A percentile compares a stretch with the other conserved stretches of the same genome.
Evolutionary conservation across 2,113 vertebrate genomes (phyloP).

Genomic region (Carlito syrichta): DNA sequence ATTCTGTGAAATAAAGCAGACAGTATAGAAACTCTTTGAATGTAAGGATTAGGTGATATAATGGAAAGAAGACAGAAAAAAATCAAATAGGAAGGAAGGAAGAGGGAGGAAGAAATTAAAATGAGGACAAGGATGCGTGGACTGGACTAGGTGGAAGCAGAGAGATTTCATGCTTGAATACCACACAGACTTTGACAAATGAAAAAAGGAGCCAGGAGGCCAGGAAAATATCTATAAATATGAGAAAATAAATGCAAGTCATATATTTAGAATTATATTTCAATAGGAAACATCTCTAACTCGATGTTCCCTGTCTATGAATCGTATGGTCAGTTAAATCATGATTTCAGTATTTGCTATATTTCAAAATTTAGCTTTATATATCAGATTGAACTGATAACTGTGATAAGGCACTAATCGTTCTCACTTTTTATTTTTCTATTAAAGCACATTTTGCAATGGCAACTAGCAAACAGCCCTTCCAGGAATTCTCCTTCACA

Average conservation of each 20-base stretch:
- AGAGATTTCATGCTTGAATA: conserved; percentile 6
- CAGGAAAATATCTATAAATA: neutral
- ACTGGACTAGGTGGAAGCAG: neutral
- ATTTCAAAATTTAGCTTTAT: neutral
- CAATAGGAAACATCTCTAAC: conserved; percentile 11
- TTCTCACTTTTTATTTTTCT: neutral
- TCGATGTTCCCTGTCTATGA: neutral
- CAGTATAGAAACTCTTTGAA: neutral
- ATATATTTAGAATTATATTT: conserved; percentile 1
- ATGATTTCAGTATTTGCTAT: neutral
- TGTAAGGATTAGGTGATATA: neutral
- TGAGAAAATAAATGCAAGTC: neutral
- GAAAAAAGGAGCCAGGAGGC: neutral
- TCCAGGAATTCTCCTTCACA: neutral
- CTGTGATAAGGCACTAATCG: neutral
- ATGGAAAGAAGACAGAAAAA: neutral
- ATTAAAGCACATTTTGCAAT: neutral
- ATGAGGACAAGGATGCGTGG: neutral
- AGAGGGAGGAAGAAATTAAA: neutral
- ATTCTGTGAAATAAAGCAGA: neutral
- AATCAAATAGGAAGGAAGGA: neutral
- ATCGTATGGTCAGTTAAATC: neutral
- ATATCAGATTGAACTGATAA: too few relatives aligned
- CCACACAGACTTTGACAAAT: neutral
- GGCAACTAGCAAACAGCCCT: neutral